A percentile compares a stretch with the other conserved stretches of the same genome.
phyloP scores from a whole-genome alignment of 2,797 vertebrate species.

The Pantherophis vulpinus region DNA sequence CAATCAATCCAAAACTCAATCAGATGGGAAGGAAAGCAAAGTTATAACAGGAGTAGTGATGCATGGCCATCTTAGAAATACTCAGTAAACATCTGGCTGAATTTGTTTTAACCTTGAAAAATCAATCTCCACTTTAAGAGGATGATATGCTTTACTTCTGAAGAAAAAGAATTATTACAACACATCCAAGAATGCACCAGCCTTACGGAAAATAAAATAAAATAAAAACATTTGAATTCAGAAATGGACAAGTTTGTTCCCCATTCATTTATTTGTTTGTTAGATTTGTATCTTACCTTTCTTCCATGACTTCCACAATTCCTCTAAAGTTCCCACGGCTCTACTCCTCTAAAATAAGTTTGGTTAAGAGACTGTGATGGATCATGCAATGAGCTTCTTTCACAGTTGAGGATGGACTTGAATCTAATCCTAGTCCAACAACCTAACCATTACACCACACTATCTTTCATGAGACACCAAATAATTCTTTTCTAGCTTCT shows the following conservation, averaged over 20 bases:
- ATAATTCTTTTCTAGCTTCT: not conserved
- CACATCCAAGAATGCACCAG: not conserved
- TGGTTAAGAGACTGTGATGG: not conserved
- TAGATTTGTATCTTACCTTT: not conserved
- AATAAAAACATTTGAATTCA: not conserved
- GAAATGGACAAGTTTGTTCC: not conserved
- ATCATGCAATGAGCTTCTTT: not conserved
- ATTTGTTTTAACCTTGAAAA: slow-evolving; percentile 16
- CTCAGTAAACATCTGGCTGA: slow-evolving; percentile 11
- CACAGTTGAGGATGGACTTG: not conserved
- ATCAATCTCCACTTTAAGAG: not conserved
- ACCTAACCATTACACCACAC: not conserved
- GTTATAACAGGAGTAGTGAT: not conserved
- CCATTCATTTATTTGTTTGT: not conserved
- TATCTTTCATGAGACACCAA: not conserved
- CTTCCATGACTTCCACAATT: not conserved
- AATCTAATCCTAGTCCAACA: not conserved
- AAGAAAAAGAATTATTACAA: not conserved
- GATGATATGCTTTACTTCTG: not conserved
- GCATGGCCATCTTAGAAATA: not conserved
- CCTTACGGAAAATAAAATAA: not conserved
- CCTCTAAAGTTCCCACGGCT: not conserved
- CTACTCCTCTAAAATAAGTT: not conserved
- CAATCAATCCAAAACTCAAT: slow-evolving; percentile 18
- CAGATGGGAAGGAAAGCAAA: slow-evolving; percentile 15